Evolutionary conservation across 2,113 vertebrate species (phyloP).

Genomic region (Pelmatolapia mariae): DNA sequence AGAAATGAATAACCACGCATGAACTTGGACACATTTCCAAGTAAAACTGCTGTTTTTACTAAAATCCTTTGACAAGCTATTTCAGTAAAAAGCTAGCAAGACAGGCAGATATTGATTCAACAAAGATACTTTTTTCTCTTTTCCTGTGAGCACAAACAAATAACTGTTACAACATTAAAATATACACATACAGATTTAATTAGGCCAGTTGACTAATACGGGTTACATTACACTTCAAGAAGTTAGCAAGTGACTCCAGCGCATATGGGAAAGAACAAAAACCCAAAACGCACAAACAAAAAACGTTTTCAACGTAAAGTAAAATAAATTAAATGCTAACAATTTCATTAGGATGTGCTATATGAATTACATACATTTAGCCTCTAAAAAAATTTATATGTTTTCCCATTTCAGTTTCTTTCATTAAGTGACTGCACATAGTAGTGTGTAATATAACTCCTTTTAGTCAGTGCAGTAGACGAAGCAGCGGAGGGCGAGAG

Average conservation of each 20-base stretch:
- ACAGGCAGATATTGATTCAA: not conserved
- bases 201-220: too few species aligned
- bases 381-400: not conserved
- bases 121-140: not conserved
- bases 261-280: not conserved
- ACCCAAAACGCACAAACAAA: fast-evolving
- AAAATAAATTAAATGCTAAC: not conserved
- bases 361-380: not conserved
- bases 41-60: not conserved
- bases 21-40: not conserved
- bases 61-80: not conserved
- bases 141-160: not conserved
- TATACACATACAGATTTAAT: not conserved
- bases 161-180: not conserved
- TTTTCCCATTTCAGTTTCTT: not conserved
- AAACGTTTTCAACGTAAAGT: not conserved
- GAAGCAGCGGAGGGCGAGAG: constrained; percentile 16
- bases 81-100: not conserved
- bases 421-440: not conserved
- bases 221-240: not conserved
- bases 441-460: constrained; percentile 22
- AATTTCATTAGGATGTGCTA: not conserved
- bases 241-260: not conserved
- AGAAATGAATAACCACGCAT: not conserved
- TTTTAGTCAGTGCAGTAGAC: not conserved